phyloP scores from a whole-genome alignment of 2,797 vertebrate species.

The Acanthurus leucopareius region DNA sequence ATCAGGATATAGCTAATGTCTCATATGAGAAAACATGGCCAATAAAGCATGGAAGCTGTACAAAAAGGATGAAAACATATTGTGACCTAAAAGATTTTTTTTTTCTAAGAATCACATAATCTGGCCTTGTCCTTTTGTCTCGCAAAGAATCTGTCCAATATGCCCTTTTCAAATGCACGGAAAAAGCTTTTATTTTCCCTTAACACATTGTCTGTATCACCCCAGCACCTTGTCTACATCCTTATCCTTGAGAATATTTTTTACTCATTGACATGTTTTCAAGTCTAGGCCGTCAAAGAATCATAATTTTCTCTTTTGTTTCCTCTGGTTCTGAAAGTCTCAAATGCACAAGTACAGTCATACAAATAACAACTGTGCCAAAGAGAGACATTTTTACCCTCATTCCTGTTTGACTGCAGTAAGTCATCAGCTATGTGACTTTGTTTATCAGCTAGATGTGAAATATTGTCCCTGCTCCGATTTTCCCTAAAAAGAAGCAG shows the following conservation, averaged over 20 bases:
- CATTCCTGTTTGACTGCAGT: neutral
- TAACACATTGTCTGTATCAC: neutral
- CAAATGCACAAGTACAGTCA: conserved; percentile 1
- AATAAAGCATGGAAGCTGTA: neutral
- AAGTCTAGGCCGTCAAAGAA: neutral
- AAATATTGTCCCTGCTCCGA: conserved; percentile 1
- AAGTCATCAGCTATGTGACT: neutral
- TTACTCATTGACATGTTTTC: conserved; percentile 8
- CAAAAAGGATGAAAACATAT: conserved; percentile 7
- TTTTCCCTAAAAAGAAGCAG: neutral
- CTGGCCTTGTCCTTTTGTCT: conserved; percentile 3
- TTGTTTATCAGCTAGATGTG: conserved; percentile 5
- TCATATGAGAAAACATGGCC: neutral
- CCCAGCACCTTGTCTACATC: neutral
- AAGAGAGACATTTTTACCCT: neutral
- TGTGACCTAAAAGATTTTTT: neutral
- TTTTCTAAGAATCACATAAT: conserved; percentile 1
- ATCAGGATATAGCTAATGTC: conserved; percentile 38
- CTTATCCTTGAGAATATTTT: conserved; percentile 1
- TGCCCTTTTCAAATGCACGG: conserved; percentile 22
- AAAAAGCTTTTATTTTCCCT: conserved; percentile 5
- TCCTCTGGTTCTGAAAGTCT: neutral
- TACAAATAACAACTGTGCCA: neutral
- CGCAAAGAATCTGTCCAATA: neutral
- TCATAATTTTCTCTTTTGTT: conserved; percentile 24